These are phyloP conservation scores for Pangasius macronema DNA, from an alignment of 2,797 vertebrate species.

Conservation along the genomic window DNA sequence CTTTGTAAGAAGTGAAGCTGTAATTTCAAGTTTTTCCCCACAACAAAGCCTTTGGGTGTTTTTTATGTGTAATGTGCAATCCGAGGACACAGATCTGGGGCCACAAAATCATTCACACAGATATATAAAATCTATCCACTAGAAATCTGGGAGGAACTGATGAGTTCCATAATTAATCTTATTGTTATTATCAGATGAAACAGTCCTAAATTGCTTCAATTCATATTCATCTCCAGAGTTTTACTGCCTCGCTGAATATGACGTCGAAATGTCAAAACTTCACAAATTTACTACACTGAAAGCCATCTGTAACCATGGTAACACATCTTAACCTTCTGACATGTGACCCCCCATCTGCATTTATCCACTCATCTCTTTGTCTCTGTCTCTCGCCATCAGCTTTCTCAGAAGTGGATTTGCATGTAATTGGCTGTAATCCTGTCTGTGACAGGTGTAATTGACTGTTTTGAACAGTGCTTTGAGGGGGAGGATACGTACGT, in stretches of 20 bases:
- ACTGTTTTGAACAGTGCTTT: conserved; percentile 56
- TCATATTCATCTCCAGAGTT: background rate
- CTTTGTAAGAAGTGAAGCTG: background rate
- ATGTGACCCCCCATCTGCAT: background rate
- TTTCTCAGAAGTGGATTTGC: conserved; percentile 64
- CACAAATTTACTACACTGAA: background rate
- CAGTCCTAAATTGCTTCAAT: background rate
- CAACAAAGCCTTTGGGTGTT: background rate
- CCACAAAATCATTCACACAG: background rate
- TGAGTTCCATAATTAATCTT: background rate
- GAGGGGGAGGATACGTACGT: background rate
- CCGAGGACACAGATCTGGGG: background rate
- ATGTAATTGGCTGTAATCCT: conserved; percentile 70
- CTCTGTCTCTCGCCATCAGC: background rate
- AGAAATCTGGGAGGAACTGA: background rate
- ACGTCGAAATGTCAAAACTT: background rate
- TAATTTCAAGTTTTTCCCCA: background rate
- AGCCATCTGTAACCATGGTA: conserved; percentile 35
- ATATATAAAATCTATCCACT: background rate
- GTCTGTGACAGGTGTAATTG: conserved; percentile 69
- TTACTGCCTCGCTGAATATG: background rate
- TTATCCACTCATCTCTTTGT: conserved; percentile 12
- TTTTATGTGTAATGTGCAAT: background rate
- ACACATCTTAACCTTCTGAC: conserved; percentile 27
- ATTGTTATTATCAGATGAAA: background rate